Conservation (phyloP, 2,113 vertebrate genomes). For the Peromyscus californicus region DNA sequence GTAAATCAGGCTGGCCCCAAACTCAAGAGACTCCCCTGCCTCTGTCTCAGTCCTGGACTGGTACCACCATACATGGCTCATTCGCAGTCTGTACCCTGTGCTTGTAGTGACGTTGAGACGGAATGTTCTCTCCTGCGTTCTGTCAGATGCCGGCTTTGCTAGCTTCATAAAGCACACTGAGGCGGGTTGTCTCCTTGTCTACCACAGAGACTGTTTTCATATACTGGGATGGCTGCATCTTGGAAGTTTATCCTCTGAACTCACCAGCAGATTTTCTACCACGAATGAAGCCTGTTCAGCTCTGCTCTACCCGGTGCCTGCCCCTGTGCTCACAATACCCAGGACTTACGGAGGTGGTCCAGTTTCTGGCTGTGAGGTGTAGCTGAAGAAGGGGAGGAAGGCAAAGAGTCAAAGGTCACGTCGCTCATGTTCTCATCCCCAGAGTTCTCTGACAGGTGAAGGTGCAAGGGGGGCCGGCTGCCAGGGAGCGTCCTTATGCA, state of each 20-base stretch:
- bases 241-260: neutral
- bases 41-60: neutral
- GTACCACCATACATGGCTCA: neutral
- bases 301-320: neutral
- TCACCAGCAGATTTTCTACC: neutral
- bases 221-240: neutral
- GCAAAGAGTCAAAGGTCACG: slow-evolving; percentile 90
- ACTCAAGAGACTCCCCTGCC: neutral
- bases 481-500: slow-evolving; percentile 92
- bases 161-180: neutral
- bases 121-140: neutral
- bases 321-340: accelerated
- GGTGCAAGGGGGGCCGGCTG: slow-evolving; percentile 91
- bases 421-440: slow-evolving; percentile 95
- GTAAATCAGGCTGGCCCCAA: neutral
- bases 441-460: slow-evolving; percentile 94
- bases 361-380: slow-evolving; percentile 88
- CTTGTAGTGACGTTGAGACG: neutral
- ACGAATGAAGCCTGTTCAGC: neutral
- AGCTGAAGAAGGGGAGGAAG: slow-evolving; percentile 92
- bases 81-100: neutral
- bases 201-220: neutral
- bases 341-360: slow-evolving; percentile 87
- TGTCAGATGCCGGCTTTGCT: slow-evolving; percentile 20
- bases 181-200: neutral